Base-by-base conservation (phyloP, 1,140 invertebrate genomes). In the Ptiloglossa arizonensis region DNA sequence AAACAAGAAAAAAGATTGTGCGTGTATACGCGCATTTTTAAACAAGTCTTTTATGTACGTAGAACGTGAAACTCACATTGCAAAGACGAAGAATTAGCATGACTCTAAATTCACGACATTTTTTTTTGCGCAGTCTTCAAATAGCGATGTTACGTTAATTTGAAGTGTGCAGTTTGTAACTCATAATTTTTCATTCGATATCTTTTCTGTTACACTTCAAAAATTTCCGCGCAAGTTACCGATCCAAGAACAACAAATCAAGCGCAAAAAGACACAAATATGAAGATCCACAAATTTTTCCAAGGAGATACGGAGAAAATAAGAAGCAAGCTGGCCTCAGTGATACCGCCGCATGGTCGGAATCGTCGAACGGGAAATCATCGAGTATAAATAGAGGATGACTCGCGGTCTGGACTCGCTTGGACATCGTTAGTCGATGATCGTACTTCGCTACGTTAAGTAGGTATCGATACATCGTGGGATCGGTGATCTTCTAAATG, bases 341-440 rank as follows among this genome's bases (percentile, higher is more conserved):
- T 41, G 80, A 76, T 78, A 70, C 32, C 41, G 38, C 22, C 22
- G 64, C 54, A 60, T 57, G 78, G 38, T n/a, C 44, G 66, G 80
- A 84, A 85, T 83, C 60, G 78, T 64, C 79, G 80, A 83, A 77
- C 81, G 79, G 82, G 80, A 87, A 86, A 89, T 89, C 81, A 85
- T 76, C 52, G 76, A 64, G 59, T 89, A 89, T 89, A 88, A 89
- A 89, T 89, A 89, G 87, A 87, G 59, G 84, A 89, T 89, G 88
- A 89, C 88, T 87, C 83, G 85, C 56, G 56, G 75, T 81, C 80
- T 85, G 83, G 50, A 78, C 79, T 74, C 79, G 80, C 60, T 79
- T 74, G 72, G 57, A 67, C 78, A 85, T 79, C 74, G 73, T 59
- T 64, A 79, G 70, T 72, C 81, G 67, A 83, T 85, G 76, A 82